Evolutionary conservation across 2,797 vertebrate genomes (phyloP), one percentile per base, ranked within the genome.

Genomic region (Argya squamiceps): DNA sequence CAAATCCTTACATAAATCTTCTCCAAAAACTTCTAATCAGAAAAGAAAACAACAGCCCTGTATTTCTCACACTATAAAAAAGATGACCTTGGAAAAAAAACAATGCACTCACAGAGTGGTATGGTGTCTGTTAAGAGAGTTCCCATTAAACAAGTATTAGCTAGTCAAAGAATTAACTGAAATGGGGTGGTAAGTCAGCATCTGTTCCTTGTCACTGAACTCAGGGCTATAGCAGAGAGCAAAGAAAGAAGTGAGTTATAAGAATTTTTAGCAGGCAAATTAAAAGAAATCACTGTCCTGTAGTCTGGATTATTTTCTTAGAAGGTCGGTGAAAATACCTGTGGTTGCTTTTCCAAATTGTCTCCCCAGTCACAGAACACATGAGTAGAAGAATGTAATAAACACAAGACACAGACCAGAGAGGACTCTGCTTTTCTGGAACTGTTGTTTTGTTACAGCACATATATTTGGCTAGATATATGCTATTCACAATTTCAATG

Each of bases 131-230:
- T 89, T 93, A 94, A 76, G 75, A 75, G 70, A 76, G 68, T 74
- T 86, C 74, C 64, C 70, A 67, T 87, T 80, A 89, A 86, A 80
- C 69, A 50, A 94, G 44, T 5, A 1, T 84, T 86, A 93, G 70
- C 80, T 90, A 78, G 88, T 93, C 85, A 56, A 90, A 84, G 74
- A 69, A 88, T 90, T 88, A 86, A 69, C 65, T 87, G 58, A 73
- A 89, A 76, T 2, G 4, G 60, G 41, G 77, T 9, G 4, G 56
- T 69, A 73, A 78, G 47, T 50, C 77, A 78, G 44, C 12, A 5
- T 88, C 89, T 96, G 95, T 89, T 95, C 91, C 88, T 90, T 92
- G 76, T 92, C 89, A 93, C 74, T 56, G 22, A 92, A 49, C 24
- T 77, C 65, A 39, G 52, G 23, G 29, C 63, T 70, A 30, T 15